Evolutionary conservation across 2,797 vertebrate species (phyloP).

Genomic region (Pogoniulus pusillus): DNA sequence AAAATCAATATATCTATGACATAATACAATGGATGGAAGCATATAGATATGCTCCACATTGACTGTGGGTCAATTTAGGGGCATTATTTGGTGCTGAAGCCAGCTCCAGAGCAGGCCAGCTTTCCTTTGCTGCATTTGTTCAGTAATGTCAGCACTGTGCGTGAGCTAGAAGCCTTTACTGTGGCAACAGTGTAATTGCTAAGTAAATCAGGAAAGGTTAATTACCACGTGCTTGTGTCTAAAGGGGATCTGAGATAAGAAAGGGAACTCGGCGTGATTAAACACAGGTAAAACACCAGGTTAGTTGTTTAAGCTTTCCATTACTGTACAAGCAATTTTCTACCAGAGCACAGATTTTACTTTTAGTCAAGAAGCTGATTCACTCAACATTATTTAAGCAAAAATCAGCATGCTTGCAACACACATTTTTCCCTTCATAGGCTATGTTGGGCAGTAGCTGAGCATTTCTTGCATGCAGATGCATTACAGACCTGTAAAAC

Average conservation of each 20-base stretch:
- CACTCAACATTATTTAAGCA: not conserved
- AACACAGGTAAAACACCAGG: not conserved
- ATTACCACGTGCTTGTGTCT: not conserved
- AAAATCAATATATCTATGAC: not conserved
- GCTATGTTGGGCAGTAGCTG: not conserved
- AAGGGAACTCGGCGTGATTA: not conserved
- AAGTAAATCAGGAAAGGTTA: conserved; percentile 10
- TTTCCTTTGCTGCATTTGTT: not conserved
- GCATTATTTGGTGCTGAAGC: not conserved
- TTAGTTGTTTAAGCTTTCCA: not conserved
- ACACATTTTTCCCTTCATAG: not conserved
- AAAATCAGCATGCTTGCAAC: not conserved
- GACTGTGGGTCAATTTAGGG: not conserved
- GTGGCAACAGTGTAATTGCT: not conserved
- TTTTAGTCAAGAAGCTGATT: not conserved
- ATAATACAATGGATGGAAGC: not conserved
- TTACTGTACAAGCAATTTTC: not conserved
- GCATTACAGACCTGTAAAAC: conserved; percentile 1
- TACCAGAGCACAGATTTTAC: not conserved
- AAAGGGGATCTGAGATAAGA: not conserved
- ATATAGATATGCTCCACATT: not conserved
- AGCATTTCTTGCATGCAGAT: conserved; percentile 25
- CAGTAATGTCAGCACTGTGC: not conserved
- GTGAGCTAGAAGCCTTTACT: not conserved
- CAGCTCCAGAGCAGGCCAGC: not conserved